These are phyloP conservation scores for Drosophila gunungcola DNA, from an alignment of 1,140 invertebrate species.

Conservation along the genomic window DNA sequence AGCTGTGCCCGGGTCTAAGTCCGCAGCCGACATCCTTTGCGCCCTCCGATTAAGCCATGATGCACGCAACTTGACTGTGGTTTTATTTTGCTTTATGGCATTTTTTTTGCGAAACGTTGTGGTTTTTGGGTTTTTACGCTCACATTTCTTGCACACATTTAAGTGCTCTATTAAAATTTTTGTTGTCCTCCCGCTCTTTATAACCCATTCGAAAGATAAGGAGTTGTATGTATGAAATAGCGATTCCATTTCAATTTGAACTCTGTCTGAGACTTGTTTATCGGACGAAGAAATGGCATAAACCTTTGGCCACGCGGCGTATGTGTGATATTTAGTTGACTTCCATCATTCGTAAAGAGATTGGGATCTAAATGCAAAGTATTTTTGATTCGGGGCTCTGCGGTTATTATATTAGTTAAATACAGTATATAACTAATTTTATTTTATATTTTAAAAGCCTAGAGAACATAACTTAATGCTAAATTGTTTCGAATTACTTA, in stretches of 20 bases:
- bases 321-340: constrained; percentile 69
- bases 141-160: constrained; percentile 75
- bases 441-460: too few relatives aligned
- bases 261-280: constrained; percentile 44
- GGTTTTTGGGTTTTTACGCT: constrained; percentile 51
- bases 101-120: constrained; percentile 22
- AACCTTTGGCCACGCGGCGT: constrained; percentile 54
- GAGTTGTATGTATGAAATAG: constrained; percentile 9
- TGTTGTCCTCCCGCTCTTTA: constrained; percentile 24
- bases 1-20: constrained; percentile 15
- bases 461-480: too few relatives aligned
- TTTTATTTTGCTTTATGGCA: constrained; percentile 31
- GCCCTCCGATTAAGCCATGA: constrained; percentile 16
- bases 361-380: neutral
- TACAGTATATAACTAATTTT: too few relatives aligned
- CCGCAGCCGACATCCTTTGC: constrained; percentile 1
- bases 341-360: neutral
- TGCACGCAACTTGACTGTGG: constrained; percentile 53
- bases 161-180: constrained; percentile 75
- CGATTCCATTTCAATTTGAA: constrained; percentile 22
- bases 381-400: too few relatives aligned
- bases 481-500: too few relatives aligned
- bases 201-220: constrained; percentile 12
- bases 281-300: constrained; percentile 45
- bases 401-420: too few relatives aligned